Base-by-base conservation (phyloP, 2,797 vertebrate species). In the Hapalemur alaotrensis region DNA sequence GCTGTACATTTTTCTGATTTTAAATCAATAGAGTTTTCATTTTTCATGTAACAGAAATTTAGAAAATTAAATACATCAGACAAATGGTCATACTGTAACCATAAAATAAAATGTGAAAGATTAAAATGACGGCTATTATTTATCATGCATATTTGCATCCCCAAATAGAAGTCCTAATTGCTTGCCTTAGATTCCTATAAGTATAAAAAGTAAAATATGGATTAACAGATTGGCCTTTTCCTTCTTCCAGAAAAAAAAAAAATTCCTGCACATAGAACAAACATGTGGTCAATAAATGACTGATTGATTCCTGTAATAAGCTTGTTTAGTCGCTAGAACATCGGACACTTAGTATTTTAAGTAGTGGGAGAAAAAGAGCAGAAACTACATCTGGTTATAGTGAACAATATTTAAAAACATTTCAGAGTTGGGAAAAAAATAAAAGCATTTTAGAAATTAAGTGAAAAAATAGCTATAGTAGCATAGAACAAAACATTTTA, bases 21-120 rank as follows among this genome's bases (percentile, higher is more conserved):
- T 98, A 98, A 98, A 98, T 98, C 98, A 98, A 98, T 98, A 97
- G 94, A 93, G 97, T 98, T 98, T 98, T 98, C 98, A 98, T 98
- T 98, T 98, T 96, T 97, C 98, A 98, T 98, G 96, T 98, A 98
- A 95, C 87, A 98, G 97, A 97, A 98, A 98, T 98, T 98, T 96
- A 97, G 96, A 97, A 98, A 98, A 98, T 98, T 98, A 98, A 98
- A 98, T 89, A 96, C 73, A 95, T 97, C 92, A 98, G 97, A 98
- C 95, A 93, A 97, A 97, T 97, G 98, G 97, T 97, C 95, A 95
- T 57, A 52, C 90, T 83, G 84, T 95, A 98, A 89, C 95, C 95
- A 83, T 96, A 98, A 98, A 93, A 95, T 97, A 95, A 85, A 35
- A 98, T 97, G 96, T 97, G 92, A 94, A 92, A 94, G 88, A 78